Evolutionary conservation across 2,888 invertebrate genomes (phyloP).

Genomic region (Gisinianus flammeolus): DNA sequence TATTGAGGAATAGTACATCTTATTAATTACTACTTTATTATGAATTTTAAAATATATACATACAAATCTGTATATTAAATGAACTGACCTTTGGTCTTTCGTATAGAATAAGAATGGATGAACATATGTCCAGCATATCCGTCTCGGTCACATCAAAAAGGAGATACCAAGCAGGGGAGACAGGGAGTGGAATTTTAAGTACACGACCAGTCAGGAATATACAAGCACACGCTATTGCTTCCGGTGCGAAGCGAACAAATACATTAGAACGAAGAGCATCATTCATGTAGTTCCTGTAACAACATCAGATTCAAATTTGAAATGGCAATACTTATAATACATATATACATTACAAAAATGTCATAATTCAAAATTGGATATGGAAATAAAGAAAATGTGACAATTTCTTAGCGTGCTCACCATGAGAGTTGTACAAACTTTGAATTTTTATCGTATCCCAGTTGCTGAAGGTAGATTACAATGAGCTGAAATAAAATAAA

Average conservation of each 20-base stretch:
- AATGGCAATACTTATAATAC: constrained; percentile 16
- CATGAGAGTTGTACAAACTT: constrained; percentile 94
- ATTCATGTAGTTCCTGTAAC: constrained; percentile 93
- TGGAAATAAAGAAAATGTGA: too few species aligned
- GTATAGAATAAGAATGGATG: constrained; percentile 82
- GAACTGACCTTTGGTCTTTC: constrained; percentile 75
- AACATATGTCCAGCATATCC: constrained; percentile 82
- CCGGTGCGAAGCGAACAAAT: constrained; percentile 93
- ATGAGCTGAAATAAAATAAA: constrained; percentile 68
- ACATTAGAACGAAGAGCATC: constrained; percentile 96
- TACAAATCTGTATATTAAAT: too few species aligned
- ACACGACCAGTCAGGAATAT: constrained; percentile 93
- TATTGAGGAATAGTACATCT: too few species aligned
- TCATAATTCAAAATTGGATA: too few species aligned
- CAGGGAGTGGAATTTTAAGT: constrained; percentile 82
- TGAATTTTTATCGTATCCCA: constrained; percentile 85
- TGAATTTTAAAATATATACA: background rate
- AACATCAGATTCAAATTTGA: constrained; percentile 30
- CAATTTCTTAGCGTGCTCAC: too few species aligned
- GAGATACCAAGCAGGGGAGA: constrained; percentile 86
- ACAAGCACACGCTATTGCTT: constrained; percentile 99
- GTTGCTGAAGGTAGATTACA: constrained; percentile 92
- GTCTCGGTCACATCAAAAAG: constrained; percentile 84
- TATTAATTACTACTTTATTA: background rate
- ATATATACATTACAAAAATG: too few species aligned